Evolutionary conservation across 2,797 vertebrate genomes (phyloP).

Genomic region (Gymnoscopelus braueri): DNA sequence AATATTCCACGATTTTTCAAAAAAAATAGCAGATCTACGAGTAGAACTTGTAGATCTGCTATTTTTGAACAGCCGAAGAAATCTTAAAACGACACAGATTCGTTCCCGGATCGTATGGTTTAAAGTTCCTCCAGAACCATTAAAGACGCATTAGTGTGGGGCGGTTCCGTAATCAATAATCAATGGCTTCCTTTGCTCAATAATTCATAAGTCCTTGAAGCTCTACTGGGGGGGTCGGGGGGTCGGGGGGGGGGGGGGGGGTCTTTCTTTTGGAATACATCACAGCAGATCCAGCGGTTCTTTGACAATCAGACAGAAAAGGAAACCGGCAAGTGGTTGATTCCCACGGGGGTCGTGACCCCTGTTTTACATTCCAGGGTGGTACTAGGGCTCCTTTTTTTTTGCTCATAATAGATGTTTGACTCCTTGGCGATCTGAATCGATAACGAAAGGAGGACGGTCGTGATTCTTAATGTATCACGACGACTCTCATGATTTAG

Average conservation of each 20-base stretch:
- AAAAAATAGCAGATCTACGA: too few species aligned
- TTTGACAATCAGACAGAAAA: constrained; percentile 53
- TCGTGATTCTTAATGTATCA: constrained; percentile 46
- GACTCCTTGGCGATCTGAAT: constrained; percentile 23
- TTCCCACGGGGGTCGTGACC: constrained; percentile 37
- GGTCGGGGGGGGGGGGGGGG: background rate
- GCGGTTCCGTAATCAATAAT: constrained; percentile 76
- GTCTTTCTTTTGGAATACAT: constrained; percentile 68
- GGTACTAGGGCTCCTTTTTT: constrained; percentile 36
- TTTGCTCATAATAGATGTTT: constrained; percentile 22
- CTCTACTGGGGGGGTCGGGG: constrained; percentile 26
- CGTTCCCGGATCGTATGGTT: too few species aligned
- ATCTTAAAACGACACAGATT: too few species aligned
- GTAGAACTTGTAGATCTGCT: too few species aligned
- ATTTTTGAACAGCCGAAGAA: too few species aligned
- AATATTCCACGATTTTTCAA: too few species aligned
- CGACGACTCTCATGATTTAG: constrained; percentile 65
- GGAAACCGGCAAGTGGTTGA: constrained; percentile 46
- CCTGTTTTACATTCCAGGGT: constrained; percentile 58
- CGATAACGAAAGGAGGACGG: constrained; percentile 41
- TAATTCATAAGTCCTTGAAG: constrained; percentile 69
- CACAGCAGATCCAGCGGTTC: constrained; percentile 36
- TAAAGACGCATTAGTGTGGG: constrained; percentile 35
- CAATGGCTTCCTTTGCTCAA: constrained; percentile 72
- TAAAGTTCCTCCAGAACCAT: constrained; percentile 32